These are phyloP conservation scores for Vicugna pacos DNA, from an alignment of 2,113 vertebrate species.

Conservation along the genomic window DNA sequence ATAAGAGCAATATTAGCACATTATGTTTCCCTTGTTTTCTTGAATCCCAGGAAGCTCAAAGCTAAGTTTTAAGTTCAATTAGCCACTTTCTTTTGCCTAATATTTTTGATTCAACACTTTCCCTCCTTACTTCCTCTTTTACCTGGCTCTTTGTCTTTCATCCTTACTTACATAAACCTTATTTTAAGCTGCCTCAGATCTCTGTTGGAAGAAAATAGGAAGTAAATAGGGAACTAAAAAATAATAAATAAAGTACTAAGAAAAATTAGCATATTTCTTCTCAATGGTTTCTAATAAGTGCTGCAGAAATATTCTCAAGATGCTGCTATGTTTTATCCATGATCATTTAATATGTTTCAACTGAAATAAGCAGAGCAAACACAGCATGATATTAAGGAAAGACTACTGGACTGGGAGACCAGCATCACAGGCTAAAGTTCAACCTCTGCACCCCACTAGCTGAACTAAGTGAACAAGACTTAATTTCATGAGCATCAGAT, in stretches of 20 bases:
- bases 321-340: not conserved
- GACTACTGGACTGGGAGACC: not conserved
- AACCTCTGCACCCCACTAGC: not conserved
- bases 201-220: not conserved
- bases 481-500: not conserved
- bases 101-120: not conserved
- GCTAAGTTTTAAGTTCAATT: constrained; percentile 26
- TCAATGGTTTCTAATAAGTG: not conserved
- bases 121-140: not conserved
- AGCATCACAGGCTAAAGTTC: not conserved
- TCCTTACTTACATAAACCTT: not conserved
- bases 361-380: not conserved
- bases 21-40: not conserved
- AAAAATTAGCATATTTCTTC: not conserved
- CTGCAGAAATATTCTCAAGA: not conserved
- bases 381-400: not conserved
- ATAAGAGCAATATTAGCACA: not conserved
- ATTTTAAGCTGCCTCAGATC: not conserved
- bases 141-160: not conserved
- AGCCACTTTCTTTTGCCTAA: not conserved
- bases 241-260: not conserved
- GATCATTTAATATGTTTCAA: not conserved
- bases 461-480: not conserved
- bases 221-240: constrained; percentile 14
- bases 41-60: not conserved